Percentiles rank a stretch among this genome's conserved stretches.
phyloP scores from a whole-genome alignment of 2,888 invertebrate genomes.

The Anodontia alba region DNA sequence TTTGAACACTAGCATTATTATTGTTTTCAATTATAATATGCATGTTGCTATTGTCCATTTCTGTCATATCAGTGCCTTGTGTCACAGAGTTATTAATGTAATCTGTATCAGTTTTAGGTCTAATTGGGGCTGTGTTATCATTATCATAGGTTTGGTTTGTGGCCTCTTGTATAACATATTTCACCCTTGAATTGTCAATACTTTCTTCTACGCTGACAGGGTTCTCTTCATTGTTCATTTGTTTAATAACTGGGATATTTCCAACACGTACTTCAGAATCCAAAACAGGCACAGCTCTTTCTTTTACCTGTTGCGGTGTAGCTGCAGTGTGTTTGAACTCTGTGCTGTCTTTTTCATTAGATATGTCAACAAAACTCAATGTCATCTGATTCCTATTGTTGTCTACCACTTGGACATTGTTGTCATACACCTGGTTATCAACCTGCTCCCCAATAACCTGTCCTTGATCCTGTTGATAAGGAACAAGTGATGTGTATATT shows the following conservation, averaged over 20 bases:
- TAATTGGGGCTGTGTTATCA: background rate
- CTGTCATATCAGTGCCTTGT: background rate
- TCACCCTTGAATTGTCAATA: background rate
- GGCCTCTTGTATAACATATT: background rate
- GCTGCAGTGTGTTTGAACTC: background rate
- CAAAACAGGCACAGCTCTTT: background rate
- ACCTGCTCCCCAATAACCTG: background rate
- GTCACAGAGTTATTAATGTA: background rate
- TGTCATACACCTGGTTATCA: background rate
- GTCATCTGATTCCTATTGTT: background rate
- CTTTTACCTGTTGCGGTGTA: background rate
- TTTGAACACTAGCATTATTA: background rate
- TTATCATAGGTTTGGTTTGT: background rate
- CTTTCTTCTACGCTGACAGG: background rate
- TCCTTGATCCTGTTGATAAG: background rate
- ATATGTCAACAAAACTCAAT: background rate
- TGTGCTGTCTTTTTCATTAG: background rate
- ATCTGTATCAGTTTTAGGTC: background rate
- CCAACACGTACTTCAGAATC: background rate
- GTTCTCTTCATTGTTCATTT: background rate
- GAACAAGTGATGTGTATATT: background rate
- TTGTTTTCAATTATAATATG: slow-evolving; percentile 8
- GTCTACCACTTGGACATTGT: background rate
- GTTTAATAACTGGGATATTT: background rate
- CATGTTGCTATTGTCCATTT: background rate